phyloP scores from a whole-genome alignment of 2,888 invertebrate genomes.

The Brenthis daphne region DNA sequence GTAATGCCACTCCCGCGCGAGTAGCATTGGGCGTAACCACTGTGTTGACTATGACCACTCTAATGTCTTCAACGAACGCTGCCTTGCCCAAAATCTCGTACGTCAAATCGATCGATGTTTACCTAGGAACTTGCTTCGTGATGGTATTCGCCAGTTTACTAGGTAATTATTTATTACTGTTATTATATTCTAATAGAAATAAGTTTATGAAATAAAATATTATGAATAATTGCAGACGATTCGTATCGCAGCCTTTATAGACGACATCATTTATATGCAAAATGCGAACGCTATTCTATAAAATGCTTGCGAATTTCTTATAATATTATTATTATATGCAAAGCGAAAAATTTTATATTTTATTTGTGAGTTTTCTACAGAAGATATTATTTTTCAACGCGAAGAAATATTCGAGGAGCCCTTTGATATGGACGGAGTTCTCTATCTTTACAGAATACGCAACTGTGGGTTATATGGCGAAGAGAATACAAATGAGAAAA shows the following conservation, averaged over 20 bases:
- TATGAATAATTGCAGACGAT: not conserved
- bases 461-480: conserved; percentile 98
- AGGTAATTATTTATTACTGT: conserved; percentile 82
- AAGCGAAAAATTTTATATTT: conserved; percentile 36
- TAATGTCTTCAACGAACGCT: conserved; percentile 98
- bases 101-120: conserved; percentile 98
- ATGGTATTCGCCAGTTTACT: conserved; percentile 99
- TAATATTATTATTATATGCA: conserved; percentile 25
- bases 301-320: conserved; percentile 8
- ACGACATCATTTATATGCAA: not conserved
- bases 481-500: conserved; percentile 97
- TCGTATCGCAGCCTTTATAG: too few species aligned
- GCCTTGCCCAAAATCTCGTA: conserved; percentile 99
- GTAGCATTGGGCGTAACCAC: conserved; percentile 97
- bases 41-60: conserved; percentile 98
- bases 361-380: conserved; percentile 25
- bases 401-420: conserved; percentile 7
- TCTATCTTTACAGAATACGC: conserved; percentile 92
- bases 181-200: too few species aligned
- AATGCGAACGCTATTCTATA: not conserved
- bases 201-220: too few species aligned
- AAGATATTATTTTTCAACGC: conserved; percentile 9
- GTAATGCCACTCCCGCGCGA: conserved; percentile 96
- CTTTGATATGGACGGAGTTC: conserved; percentile 36
- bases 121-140: conserved; percentile 98